A percentile compares a stretch with the other conserved stretches of the same genome.
Evolutionary conservation across 2,113 vertebrate species (phyloP).

Genomic region (Glaucidium brasilianum): DNA sequence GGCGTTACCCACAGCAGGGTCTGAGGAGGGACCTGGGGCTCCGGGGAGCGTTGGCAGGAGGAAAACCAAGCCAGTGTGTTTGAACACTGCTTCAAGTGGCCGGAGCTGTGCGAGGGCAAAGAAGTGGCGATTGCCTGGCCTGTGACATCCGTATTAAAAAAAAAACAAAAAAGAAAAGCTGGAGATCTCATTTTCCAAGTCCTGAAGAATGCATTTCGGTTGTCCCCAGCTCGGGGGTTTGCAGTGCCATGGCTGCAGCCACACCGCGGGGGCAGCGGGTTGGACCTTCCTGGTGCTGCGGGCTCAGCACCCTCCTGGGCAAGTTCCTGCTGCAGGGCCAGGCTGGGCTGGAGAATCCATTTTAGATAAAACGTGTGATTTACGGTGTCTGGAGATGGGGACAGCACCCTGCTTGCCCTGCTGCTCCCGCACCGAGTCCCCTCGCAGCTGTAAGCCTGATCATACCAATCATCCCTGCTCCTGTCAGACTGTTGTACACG

Average conservation of each 20-base stretch:
- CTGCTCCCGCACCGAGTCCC: background rate
- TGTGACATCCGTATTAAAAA: background rate
- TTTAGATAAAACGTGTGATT: background rate
- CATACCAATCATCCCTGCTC: background rate
- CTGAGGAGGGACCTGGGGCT: background rate
- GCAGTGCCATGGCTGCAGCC: background rate
- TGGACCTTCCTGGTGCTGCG: background rate
- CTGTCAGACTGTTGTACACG: too few species aligned
- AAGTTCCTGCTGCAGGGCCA: background rate
- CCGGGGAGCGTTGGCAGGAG: background rate
- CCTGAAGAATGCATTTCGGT: background rate
- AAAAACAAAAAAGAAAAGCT: background rate
- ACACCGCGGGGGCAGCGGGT: too few species aligned
- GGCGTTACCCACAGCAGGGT: background rate
- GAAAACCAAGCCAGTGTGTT: rapidly evolving
- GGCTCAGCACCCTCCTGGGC: background rate
- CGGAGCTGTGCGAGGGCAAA: background rate
- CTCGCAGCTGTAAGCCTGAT: background rate
- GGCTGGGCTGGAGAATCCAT: background rate
- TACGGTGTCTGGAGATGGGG: background rate
- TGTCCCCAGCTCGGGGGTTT: background rate
- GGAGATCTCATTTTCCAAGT: background rate
- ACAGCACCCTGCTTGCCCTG: background rate
- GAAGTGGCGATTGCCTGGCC: background rate
- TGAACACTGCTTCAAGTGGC: background rate